These are phyloP conservation scores for Eurosta solidaginis DNA, from an alignment of 1,140 invertebrate genomes.

Conservation along the genomic window DNA sequence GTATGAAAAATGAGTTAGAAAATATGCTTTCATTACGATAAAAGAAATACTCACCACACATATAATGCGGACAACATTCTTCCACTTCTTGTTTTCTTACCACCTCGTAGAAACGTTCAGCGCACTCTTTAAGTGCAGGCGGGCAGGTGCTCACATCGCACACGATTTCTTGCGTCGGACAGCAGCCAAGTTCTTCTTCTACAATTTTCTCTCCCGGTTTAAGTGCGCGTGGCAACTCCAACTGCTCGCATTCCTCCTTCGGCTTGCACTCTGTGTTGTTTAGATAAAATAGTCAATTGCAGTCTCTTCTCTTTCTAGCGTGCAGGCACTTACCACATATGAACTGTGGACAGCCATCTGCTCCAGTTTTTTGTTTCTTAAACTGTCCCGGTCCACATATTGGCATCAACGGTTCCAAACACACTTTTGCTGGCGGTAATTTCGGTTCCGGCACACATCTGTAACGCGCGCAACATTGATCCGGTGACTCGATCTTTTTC, in stretches of 20 bases:
- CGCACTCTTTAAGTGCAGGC: conserved; percentile 63
- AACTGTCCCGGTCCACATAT: conserved; percentile 72
- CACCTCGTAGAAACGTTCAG: conserved; percentile 63
- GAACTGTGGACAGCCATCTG: conserved; percentile 69
- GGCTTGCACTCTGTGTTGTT: conserved; percentile 74
- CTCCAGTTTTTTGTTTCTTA: conserved; percentile 66
- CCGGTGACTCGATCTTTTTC: conserved; percentile 61
- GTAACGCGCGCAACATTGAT: conserved; percentile 73
- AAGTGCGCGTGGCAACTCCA: conserved; percentile 61
- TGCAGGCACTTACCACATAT: conserved; percentile 67
- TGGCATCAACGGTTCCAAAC: conserved; percentile 68
- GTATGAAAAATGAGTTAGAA: conserved; percentile 36
- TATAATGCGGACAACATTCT: conserved; percentile 69
- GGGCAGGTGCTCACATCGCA: conserved; percentile 71
- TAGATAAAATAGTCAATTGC: conserved; percentile 14
- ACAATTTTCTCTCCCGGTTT: conserved; percentile 67
- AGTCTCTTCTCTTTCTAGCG: neutral
- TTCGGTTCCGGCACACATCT: conserved; percentile 67
- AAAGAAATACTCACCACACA: conserved; percentile 66
- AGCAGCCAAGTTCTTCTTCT: conserved; percentile 70
- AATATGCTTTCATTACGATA: neutral
- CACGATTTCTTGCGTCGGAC: conserved; percentile 65
- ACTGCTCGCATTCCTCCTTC: conserved; percentile 67
- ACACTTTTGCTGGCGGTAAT: conserved; percentile 58
- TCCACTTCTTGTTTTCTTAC: conserved; percentile 58